Conservation (phyloP, 2,888 invertebrate genomes). For the Arge pagana region DNA sequence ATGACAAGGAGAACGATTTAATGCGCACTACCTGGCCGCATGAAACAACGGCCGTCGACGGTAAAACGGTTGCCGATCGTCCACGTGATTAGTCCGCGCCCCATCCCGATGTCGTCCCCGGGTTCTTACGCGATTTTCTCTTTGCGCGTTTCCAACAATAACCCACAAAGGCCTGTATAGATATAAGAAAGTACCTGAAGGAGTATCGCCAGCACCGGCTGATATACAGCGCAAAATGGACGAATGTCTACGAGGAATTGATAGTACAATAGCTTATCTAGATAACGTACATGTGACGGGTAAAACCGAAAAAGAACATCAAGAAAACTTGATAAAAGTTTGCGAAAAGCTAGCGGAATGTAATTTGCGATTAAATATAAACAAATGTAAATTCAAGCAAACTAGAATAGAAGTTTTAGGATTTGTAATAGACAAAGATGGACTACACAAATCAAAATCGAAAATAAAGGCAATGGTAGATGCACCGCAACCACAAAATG, state of each 20-base stretch:
- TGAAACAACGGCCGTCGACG: too few relatives aligned
- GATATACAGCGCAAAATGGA: conserved; percentile 41
- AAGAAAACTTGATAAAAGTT: conserved; percentile 25
- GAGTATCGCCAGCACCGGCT: conserved; percentile 38
- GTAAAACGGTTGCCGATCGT: too few relatives aligned
- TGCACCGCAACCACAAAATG: conserved; percentile 27
- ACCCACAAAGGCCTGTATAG: conserved; percentile 19
- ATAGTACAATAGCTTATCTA: conserved; percentile 24
- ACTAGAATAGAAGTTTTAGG: conserved; percentile 32
- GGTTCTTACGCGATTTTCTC: too few relatives aligned
- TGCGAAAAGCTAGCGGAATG: conserved; percentile 27
- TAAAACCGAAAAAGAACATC: conserved; percentile 23
- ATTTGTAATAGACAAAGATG: conserved; percentile 29
- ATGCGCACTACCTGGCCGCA: too few relatives aligned
- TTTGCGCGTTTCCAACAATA: too few relatives aligned
- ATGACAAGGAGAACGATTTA: too few relatives aligned
- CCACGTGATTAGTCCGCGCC: too few relatives aligned
- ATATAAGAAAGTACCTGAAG: too few relatives aligned
- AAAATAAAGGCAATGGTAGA: conserved; percentile 30
- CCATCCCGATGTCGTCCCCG: too few relatives aligned
- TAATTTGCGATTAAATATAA: conserved; percentile 26
- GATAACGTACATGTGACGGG: conserved; percentile 32
- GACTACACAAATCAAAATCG: conserved; percentile 26
- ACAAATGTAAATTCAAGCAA: conserved; percentile 35
- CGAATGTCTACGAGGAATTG: conserved; percentile 29